These are phyloP conservation scores for Discoglossus pictus DNA, from an alignment of 2,797 vertebrate genomes.

Conservation along the genomic window DNA sequence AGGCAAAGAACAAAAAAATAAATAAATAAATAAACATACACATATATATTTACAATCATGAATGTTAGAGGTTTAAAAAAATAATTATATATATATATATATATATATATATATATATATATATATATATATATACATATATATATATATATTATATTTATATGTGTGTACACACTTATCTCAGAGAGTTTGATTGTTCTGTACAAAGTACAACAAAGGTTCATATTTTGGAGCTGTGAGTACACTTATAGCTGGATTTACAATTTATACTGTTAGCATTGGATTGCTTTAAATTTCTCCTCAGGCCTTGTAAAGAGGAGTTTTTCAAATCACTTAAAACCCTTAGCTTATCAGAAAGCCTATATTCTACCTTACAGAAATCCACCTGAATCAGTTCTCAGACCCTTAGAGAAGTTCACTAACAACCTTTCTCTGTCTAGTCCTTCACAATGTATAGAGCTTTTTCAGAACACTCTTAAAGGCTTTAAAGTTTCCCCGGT, in stretches of 20 bases:
- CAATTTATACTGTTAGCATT: constrained; percentile 2
- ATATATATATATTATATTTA: too few species aligned
- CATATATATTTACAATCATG: too few species aligned
- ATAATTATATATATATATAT: too few species aligned
- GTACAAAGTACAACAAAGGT: constrained; percentile 26
- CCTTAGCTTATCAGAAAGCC: constrained; percentile 17
- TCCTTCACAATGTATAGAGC: constrained; percentile 40
- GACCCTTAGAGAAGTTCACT: constrained; percentile 30
- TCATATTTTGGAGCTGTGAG: neutral
- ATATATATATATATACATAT: too few species aligned
- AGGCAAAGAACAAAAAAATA: too few species aligned
- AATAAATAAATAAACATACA: too few species aligned
- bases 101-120: too few species aligned
- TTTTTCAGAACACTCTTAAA: constrained; percentile 31
- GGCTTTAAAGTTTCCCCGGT: constrained; percentile 34
- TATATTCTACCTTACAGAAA: constrained; percentile 34
- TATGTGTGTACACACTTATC: too few species aligned
- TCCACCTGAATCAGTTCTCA: constrained; percentile 29
- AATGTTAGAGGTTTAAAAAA: too few species aligned
- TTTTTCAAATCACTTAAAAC: constrained; percentile 35
- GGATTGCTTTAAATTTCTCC: constrained; percentile 16
- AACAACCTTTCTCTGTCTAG: constrained; percentile 32
- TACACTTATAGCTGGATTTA: constrained; percentile 5
- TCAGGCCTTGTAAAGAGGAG: neutral
- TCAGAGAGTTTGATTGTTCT: too few species aligned